Evolutionary conservation across 2,888 invertebrate genomes (phyloP), one percentile per base, ranked within the genome.

Genomic region (Acleris laterana): DNA sequence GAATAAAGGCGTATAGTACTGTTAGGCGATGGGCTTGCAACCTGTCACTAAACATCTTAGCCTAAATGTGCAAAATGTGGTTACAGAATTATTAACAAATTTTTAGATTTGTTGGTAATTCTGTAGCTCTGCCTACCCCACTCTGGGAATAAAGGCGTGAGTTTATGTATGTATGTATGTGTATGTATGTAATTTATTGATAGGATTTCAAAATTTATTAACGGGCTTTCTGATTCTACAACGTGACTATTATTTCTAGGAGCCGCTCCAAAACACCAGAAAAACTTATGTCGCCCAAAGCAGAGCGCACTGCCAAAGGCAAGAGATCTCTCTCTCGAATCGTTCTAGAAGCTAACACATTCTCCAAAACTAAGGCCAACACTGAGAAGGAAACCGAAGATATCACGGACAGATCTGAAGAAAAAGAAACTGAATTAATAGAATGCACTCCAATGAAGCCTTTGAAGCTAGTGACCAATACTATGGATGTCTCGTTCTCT

Each of bases 241-340:
- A 25, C 3, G 28, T 5, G 3, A 52, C 38, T 16, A 20, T n/a
- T n/a, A 22, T 58, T 80, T 81, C 46, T 72, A 93, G 92, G 64
- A 86, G 85, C 71, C 84, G 89, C 20, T 84, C 90, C 2, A 92
- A 88, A 76, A 93, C 93, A 3, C 93, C 93, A 9, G 93, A 93
- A 68, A 91, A 89, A 72, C 67, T 86, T 1, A 81, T 89, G 77
- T 85, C 91, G 1, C 86, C 90, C 1, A 88, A 83, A 71, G 72
- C 79, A 50, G 91, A 90, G 42, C 78, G 77, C 3, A 74, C 84
- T 1, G 76, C 77, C 19, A 82, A 82, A 66, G 71, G 74, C 61
- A 90, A 85, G 62, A 93, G 89, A 72, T 85, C 93, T 0, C 74
- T 93, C 2, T 88, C 90, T 0, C 82, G 93, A 69, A 77, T 89